A percentile compares a stretch with the other conserved stretches of the same genome.
These are phyloP conservation scores for Neotoma lepida DNA, from an alignment of 2,113 vertebrate genomes.

Conservation along the genomic window DNA sequence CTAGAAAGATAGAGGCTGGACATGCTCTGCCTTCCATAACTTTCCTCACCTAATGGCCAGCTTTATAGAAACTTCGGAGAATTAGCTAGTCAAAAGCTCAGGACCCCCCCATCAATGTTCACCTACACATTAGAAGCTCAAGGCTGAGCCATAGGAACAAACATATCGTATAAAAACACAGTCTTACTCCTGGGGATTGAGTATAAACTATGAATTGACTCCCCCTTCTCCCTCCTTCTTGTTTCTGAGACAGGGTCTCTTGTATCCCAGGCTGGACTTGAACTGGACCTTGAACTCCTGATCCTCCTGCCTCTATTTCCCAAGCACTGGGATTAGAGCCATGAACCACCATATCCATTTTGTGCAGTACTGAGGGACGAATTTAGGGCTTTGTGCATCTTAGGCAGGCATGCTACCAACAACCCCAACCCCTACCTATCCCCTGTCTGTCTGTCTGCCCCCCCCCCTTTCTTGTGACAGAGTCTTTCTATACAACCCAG, in stretches of 20 bases:
- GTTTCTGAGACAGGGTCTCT: background rate
- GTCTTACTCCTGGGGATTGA: accelerated
- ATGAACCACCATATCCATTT: too few species aligned
- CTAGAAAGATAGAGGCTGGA: too few species aligned
- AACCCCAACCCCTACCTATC: too few species aligned
- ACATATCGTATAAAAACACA: background rate
- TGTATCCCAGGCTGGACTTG: background rate
- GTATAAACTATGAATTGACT: too few species aligned
- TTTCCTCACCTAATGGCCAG: accelerated
- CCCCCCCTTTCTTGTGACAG: background rate
- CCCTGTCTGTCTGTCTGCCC: too few species aligned
- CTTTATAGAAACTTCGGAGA: background rate
- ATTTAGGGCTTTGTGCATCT: background rate
- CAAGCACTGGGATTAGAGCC: background rate
- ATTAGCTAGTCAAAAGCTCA: accelerated
- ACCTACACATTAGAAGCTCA: accelerated
- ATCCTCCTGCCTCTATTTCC: background rate
- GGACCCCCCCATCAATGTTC: background rate
- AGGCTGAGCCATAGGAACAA: background rate
- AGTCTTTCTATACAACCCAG: background rate
- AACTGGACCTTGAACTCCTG: background rate
- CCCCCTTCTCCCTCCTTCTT: background rate
- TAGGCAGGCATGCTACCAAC: background rate
- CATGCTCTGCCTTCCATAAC: accelerated
- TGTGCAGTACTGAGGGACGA: too few species aligned